Evolutionary conservation across 2,797 vertebrate genomes (phyloP), one percentile per base, ranked within the genome.

Genomic region (Poliocrania exsul): DNA sequence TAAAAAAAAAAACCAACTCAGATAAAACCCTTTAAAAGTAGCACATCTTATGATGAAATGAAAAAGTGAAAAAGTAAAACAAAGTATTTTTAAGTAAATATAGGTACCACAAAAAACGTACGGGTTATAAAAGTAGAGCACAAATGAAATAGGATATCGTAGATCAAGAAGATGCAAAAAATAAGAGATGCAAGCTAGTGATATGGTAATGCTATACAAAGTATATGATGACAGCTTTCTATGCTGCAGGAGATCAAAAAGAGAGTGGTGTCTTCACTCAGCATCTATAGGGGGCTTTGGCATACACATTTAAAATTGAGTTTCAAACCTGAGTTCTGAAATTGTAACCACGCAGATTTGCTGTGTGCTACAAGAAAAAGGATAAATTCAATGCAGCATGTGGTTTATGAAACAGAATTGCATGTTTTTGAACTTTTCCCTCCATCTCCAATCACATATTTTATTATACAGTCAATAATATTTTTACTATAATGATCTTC

Each of bases 261-360:
- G 31, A 64, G 33, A 62, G 23, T 13, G 16, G 11, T 62, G 13
- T 62, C 80, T 84, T 90, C 57, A 37, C 17, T 4, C 44, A 53
- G 3, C 8, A 73, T 81, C 66, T 53, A 31, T 4, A 57, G 49
- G 13, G 70, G 46, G 77, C 18, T 56, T 60, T 47, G 47, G 7
- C 42, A 86, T 25, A 24, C 4, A 31, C 26, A 77, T 82, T 73
- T 73, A 82, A 87, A 96, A 91, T 92, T 85, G 73, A 56, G 23
- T 66, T 93, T 95, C 70, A 87, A 89, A 91, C 3, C 17, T 71
- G 46, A 78, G 29, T 50, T 93, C 67, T 91, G 44, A 87, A 89
- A 77, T 37, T 56, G 16, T 20, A 82, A 60, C 10, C 26, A 73
- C 4, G 6, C 24, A 80, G n/a, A 37, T 70, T 91, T 85, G 29